phyloP scores from a whole-genome alignment of 2,888 invertebrate genomes.

The Apamea monoglypha region DNA sequence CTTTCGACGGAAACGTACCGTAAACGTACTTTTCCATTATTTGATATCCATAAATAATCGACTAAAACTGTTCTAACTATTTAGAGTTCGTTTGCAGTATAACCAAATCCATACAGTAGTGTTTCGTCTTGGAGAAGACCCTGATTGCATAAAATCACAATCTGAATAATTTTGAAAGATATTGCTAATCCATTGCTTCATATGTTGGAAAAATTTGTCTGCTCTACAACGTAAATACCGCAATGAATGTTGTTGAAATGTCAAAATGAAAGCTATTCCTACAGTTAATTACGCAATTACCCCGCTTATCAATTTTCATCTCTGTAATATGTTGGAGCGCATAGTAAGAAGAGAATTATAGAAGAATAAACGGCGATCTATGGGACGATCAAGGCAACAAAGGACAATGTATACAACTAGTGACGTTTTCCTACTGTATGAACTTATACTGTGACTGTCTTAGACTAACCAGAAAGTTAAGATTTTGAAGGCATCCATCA shows the following conservation, averaged over 20 bases:
- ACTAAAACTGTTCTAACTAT: constrained; percentile 1
- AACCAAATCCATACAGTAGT: neutral
- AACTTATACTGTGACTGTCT: neutral
- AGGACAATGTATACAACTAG: neutral
- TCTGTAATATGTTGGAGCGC: neutral
- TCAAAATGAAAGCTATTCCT: no score
- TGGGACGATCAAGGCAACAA: neutral
- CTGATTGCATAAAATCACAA: no score
- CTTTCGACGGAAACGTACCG: neutral
- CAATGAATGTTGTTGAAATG: no score
- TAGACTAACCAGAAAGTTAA: neutral
- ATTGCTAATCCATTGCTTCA: no score
- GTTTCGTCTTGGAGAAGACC: neutral
- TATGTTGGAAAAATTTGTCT: no score
- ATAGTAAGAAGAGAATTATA: neutral
- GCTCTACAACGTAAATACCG: no score
- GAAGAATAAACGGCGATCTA: neutral
- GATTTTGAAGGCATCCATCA: neutral
- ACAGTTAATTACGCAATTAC: no score
- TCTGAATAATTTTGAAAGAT: no score
- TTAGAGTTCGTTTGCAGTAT: neutral
- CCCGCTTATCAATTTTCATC: neutral
- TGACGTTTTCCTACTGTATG: neutral
- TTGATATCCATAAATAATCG: constrained; percentile 1
- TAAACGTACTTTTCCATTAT: neutral